Conservation (phyloP, 2,113 vertebrate genomes). For the Proterorhinus semilunaris region DNA sequence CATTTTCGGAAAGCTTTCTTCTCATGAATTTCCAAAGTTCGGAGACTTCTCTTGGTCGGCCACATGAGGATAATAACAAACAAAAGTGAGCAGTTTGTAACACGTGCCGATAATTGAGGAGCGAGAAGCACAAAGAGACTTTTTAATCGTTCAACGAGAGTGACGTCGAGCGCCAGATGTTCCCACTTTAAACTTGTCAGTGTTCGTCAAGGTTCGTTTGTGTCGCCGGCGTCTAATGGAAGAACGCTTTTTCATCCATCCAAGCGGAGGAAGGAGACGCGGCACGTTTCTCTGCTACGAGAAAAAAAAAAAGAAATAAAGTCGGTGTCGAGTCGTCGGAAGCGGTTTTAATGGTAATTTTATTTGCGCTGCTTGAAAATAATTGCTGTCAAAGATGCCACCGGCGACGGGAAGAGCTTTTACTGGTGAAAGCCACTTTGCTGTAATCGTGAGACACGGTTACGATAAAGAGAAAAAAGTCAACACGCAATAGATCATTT, state of each 20-base stretch:
- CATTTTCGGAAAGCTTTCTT: too few species aligned
- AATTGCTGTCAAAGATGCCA: slow-evolving; percentile 2
- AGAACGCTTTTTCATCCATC: background rate
- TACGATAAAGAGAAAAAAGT: too few species aligned
- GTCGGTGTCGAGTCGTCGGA: background rate
- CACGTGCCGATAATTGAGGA: too few species aligned
- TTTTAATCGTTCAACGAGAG: background rate
- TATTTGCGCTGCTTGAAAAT: slow-evolving; percentile 1
- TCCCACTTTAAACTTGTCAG: background rate
- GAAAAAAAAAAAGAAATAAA: background rate
- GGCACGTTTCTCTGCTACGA: background rate
- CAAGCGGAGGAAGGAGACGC: background rate
- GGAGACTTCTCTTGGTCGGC: too few species aligned
- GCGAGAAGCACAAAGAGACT: too few species aligned
- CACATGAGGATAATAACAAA: too few species aligned
- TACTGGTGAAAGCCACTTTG: background rate
- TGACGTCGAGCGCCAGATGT: background rate
- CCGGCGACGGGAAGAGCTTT: background rate
- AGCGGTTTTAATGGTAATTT: background rate
- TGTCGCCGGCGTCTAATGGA: background rate
- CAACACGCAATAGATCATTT: too few species aligned
- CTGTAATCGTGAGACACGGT: too few species aligned
- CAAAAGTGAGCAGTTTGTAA: too few species aligned
- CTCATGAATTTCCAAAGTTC: too few species aligned
- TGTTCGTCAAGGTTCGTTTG: background rate